These are phyloP conservation scores for Aix galericulata DNA, from an alignment of 2,113 vertebrate species.

Conservation along the genomic window DNA sequence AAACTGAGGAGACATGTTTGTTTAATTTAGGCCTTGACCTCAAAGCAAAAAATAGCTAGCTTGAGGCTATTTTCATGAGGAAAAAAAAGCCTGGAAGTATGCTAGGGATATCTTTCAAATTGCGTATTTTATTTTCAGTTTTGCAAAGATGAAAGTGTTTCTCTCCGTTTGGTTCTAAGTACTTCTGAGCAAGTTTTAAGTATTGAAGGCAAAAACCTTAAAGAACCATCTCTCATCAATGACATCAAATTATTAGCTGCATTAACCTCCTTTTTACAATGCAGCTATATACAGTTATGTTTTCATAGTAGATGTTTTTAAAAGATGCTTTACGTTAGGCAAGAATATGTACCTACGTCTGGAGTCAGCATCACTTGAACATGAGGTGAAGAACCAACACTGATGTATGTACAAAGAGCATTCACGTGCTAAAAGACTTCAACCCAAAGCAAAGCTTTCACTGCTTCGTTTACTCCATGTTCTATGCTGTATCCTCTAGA, in stretches of 20 bases:
- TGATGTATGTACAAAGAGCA: background rate
- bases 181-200: background rate
- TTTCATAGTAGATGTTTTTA: background rate
- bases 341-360: background rate
- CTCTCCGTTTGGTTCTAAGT: background rate
- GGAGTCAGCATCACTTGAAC: background rate
- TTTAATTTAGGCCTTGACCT: slow-evolving; percentile 14
- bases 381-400: background rate
- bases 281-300: background rate
- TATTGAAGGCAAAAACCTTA: background rate
- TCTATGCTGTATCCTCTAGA: background rate
- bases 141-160: background rate
- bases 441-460: background rate
- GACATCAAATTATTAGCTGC: background rate
- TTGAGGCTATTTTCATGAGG: background rate
- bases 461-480: background rate
- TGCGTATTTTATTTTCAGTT: background rate
- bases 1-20: background rate
- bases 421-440: background rate
- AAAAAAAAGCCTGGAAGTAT: background rate
- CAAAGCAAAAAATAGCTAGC: background rate
- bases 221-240: background rate
- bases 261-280: background rate
- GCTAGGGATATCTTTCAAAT: background rate
- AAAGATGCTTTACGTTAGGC: background rate